Evolutionary conservation across 2,113 vertebrate genomes (phyloP).

Genomic region (Callipepla californica): DNA sequence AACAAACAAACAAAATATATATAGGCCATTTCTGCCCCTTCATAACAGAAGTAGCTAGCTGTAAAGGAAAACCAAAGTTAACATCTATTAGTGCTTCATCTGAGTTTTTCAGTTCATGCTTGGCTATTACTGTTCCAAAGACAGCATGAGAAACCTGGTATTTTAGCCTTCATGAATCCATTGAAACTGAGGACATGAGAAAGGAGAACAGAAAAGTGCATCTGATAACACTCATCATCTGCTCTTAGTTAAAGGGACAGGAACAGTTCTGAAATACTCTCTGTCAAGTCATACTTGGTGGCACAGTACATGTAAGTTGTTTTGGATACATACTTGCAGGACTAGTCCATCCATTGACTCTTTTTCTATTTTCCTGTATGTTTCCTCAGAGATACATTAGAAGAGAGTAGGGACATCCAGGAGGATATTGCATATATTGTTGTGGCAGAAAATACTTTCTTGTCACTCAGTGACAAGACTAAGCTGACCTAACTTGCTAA

Average conservation of each 20-base stretch:
- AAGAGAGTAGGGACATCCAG: not conserved
- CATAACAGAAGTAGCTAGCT: not conserved
- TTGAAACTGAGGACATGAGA: not conserved
- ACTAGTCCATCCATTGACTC: not conserved
- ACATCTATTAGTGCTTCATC: not conserved
- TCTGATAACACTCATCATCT: not conserved
- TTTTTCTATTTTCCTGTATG: not conserved
- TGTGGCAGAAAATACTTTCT: not conserved
- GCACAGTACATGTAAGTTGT: not conserved
- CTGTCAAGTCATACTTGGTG: not conserved
- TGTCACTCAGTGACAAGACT: not conserved
- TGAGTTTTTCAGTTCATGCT: not conserved
- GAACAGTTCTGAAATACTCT: not conserved
- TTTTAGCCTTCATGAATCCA: not conserved
- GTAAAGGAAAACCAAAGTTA: not conserved
- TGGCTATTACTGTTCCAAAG: not conserved
- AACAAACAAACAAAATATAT: too few relatives aligned
- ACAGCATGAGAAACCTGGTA: not conserved
- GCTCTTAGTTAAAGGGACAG: not conserved
- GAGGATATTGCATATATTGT: not conserved
- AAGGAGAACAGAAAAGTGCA: not conserved
- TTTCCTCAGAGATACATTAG: not conserved
- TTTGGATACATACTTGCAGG: not conserved
- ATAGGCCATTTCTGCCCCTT: not conserved
- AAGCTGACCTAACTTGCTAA: constrained; percentile 3